These are phyloP conservation scores for Zaprionus taronus DNA, from an alignment of 1,140 invertebrate genomes.

Conservation along the genomic window DNA sequence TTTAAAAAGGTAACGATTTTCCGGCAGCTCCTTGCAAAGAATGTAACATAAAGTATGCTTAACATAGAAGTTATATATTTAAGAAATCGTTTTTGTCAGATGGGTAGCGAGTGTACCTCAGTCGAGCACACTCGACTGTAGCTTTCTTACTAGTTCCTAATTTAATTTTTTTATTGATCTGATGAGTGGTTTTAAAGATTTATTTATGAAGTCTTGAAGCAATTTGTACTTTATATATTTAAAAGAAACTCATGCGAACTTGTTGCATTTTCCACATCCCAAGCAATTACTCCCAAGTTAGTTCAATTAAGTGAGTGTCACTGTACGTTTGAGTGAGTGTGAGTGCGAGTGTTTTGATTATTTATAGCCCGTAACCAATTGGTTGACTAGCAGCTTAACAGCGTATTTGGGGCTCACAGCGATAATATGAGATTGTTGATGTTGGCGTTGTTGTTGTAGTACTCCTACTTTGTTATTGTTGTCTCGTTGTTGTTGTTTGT, in stretches of 20 bases:
- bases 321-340: conserved; percentile 4
- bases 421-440: conserved; percentile 29
- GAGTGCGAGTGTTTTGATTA: conserved; percentile 22
- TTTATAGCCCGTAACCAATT: conserved; percentile 25
- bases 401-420: conserved; percentile 5
- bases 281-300: not conserved
- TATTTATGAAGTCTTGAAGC: not conserved
- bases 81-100: too few species aligned
- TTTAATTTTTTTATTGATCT: not conserved
- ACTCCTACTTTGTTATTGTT: conserved; percentile 10
- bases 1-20: too few species aligned
- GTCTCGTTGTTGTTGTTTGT: conserved; percentile 29
- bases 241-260: not conserved
- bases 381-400: conserved; percentile 5
- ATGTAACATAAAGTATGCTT: too few species aligned
- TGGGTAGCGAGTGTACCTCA: too few species aligned
- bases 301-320: conserved; percentile 21
- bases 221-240: not conserved
- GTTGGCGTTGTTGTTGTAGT: conserved; percentile 36
- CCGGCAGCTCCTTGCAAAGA: too few species aligned
- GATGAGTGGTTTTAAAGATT: not conserved
- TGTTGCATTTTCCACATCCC: conserved; percentile 14
- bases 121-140: too few species aligned
- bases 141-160: too few species aligned
- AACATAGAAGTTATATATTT: too few species aligned